These are phyloP conservation scores for Salticus scenicus DNA, from an alignment of 2,888 invertebrate species.

Conservation along the genomic window DNA sequence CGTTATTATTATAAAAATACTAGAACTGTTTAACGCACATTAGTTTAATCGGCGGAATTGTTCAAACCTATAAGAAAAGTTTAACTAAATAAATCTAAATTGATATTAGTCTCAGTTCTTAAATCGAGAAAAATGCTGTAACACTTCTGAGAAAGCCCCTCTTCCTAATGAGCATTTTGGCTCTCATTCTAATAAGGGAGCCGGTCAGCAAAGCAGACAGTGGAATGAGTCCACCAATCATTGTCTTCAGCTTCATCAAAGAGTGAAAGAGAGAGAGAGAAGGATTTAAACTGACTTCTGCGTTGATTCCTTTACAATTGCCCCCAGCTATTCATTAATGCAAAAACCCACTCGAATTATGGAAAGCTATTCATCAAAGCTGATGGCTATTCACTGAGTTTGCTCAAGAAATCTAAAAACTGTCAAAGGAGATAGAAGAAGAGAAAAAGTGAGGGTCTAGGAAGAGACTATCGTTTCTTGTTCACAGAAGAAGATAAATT, in stretches of 20 bases:
- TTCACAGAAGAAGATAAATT: slow-evolving; percentile 52
- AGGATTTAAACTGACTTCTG: slow-evolving; percentile 43
- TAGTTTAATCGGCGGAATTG: too few species aligned
- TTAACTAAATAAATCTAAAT: too few species aligned
- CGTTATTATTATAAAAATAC: too few species aligned
- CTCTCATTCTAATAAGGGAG: slow-evolving; percentile 64
- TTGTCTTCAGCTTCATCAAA: slow-evolving; percentile 51
- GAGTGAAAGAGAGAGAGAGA: slow-evolving; percentile 18
- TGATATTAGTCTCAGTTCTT: too few species aligned
- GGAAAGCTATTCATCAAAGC: slow-evolving; percentile 52
- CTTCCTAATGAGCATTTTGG: slow-evolving; percentile 41
- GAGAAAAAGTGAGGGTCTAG: background rate
- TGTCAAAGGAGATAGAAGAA: slow-evolving; percentile 22
- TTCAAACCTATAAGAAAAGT: too few species aligned
- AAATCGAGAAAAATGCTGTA: too few species aligned
- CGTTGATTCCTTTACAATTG: slow-evolving; percentile 54
- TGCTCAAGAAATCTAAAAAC: slow-evolving; percentile 33
- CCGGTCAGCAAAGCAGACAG: slow-evolving; percentile 45
- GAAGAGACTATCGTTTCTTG: slow-evolving; percentile 6
- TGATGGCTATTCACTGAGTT: slow-evolving; percentile 36
- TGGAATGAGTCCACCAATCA: slow-evolving; percentile 57
- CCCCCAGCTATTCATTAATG: slow-evolving; percentile 56
- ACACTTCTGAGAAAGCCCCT: slow-evolving; percentile 14
- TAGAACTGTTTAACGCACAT: too few species aligned
- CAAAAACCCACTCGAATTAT: slow-evolving; percentile 54